Conservation (phyloP, 1,140 invertebrate genomes). For the Nebria ingens region DNA sequence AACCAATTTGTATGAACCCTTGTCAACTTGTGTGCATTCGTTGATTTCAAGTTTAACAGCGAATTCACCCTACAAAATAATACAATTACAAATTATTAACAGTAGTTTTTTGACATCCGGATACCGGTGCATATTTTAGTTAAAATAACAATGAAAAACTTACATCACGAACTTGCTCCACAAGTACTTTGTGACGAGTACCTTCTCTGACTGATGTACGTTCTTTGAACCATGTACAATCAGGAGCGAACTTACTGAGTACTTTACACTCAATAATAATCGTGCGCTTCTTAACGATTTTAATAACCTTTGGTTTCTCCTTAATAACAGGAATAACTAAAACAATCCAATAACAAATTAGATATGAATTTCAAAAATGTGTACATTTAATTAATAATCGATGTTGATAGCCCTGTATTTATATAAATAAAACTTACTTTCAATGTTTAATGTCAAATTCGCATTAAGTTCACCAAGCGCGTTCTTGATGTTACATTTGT, state of each 20-base stretch:
- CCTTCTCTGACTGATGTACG: conserved; percentile 64
- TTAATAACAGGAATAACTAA: conserved; percentile 88
- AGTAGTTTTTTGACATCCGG: background rate
- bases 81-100: conserved; percentile 7
- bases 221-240: conserved; percentile 86
- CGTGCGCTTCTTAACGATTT: conserved; percentile 79
- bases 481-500: conserved; percentile 98
- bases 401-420: conserved; percentile 4
- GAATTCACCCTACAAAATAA: conserved; percentile 61
- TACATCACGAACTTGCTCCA: conserved; percentile 70
- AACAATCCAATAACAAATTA: conserved; percentile 22
- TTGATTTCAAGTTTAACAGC: conserved; percentile 78
- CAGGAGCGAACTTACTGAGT: conserved; percentile 75
- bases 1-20: conserved; percentile 81
- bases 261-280: conserved; percentile 86
- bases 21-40: conserved; percentile 64
- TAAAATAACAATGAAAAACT: conserved; percentile 17
- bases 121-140: no score
- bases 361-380: background rate
- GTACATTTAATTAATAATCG: background rate
- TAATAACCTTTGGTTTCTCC: conserved; percentile 81
- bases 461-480: conserved; percentile 90
- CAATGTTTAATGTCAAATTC: conserved; percentile 93
- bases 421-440: conserved; percentile 78
- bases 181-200: conserved; percentile 57